Percentiles rank a stretch among this genome's conserved stretches.
These are phyloP conservation scores for Blastobasis lacticolella DNA, from an alignment of 2,888 invertebrate species.

Conservation along the genomic window DNA sequence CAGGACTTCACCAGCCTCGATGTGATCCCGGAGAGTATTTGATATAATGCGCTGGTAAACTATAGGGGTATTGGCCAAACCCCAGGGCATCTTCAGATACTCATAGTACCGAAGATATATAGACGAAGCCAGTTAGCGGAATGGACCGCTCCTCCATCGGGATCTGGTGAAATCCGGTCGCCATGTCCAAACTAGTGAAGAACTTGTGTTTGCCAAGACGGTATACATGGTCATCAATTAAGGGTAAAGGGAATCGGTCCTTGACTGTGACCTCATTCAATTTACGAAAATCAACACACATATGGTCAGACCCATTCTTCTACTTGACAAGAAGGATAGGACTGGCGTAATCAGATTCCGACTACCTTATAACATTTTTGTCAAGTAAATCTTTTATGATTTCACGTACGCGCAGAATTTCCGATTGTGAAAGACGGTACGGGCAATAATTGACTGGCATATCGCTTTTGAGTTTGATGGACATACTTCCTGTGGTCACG, in stretches of 20 bases:
- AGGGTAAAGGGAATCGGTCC: slow-evolving; percentile 9
- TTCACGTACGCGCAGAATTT: slow-evolving; percentile 7
- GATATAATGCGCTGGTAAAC: slow-evolving; percentile 15
- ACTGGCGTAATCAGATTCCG: slow-evolving; percentile 4
- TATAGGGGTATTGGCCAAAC: slow-evolving; percentile 14
- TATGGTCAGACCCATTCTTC: no score
- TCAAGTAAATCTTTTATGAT: slow-evolving; percentile 4
- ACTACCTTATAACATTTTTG: slow-evolving; percentile 4
- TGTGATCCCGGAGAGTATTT: not conserved
- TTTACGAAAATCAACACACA: slow-evolving; percentile 5
- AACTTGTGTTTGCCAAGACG: slow-evolving; percentile 14
- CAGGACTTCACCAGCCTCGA: slow-evolving; percentile 6
- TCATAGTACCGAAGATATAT: slow-evolving; percentile 14
- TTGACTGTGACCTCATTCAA: slow-evolving; percentile 3
- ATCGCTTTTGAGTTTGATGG: slow-evolving; percentile 6
- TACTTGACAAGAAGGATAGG: slow-evolving; percentile 7
- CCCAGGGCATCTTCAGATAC: slow-evolving; percentile 17
- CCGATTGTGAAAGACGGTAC: slow-evolving; percentile 8
- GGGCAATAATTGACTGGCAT: slow-evolving; percentile 10
- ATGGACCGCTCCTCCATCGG: slow-evolving; percentile 9
- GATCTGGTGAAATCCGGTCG: no score
- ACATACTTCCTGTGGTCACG: slow-evolving; percentile 10
- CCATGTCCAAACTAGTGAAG: slow-evolving; percentile 18
- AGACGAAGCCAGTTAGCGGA: slow-evolving; percentile 12
- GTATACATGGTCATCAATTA: no score